phyloP scores from a whole-genome alignment of 2,113 vertebrate genomes.

The Saimiri boliviensis region DNA sequence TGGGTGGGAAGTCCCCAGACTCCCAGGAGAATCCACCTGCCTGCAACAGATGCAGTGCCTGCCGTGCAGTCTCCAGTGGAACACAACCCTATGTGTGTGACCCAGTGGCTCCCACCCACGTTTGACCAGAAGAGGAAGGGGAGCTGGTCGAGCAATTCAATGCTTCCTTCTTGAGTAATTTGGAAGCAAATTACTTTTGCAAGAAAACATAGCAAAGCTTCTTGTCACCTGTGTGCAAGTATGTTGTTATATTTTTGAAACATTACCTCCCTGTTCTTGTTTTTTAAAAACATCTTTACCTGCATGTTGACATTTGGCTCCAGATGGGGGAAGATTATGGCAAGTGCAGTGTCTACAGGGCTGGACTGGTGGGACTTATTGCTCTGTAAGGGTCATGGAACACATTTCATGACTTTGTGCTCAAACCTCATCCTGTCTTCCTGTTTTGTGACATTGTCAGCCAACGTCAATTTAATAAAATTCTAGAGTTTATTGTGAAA shows the following conservation, averaged over 20 bases:
- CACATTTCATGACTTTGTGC: background rate
- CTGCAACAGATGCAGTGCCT: background rate
- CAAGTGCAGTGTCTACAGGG: rapidly evolving
- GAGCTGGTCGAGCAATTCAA: background rate
- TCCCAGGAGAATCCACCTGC: background rate
- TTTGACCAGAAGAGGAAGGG: background rate
- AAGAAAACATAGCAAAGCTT: background rate
- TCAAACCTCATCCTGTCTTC: background rate
- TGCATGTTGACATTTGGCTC: background rate
- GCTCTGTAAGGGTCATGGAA: background rate
- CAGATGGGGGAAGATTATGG: background rate
- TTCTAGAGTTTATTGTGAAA: background rate
- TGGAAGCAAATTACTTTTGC: background rate
- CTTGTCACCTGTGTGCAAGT: background rate
- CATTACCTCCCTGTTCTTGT: background rate
- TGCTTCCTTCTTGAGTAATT: background rate
- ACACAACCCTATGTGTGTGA: background rate
- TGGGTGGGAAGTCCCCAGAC: background rate
- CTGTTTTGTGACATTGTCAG: background rate
- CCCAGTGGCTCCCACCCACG: background rate
- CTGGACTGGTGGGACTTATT: background rate
- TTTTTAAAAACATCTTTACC: background rate
- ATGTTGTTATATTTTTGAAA: background rate
- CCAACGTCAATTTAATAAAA: background rate
- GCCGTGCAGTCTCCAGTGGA: background rate